These are phyloP conservation scores for Fistularia tabacaria DNA, from an alignment of 2,797 vertebrate genomes.

Conservation along the genomic window DNA sequence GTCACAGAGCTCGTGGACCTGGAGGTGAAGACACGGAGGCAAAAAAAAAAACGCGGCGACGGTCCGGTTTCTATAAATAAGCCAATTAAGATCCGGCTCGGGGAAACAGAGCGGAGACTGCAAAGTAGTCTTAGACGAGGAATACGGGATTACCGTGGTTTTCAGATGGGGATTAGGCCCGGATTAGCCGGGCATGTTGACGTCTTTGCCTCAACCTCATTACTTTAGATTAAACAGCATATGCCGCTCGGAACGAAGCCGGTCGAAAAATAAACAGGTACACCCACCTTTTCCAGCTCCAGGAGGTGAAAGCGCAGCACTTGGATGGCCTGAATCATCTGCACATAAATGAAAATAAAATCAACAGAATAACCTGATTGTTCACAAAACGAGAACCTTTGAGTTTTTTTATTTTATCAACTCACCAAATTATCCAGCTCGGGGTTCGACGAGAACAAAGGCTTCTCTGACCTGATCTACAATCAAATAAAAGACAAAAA, in stretches of 20 bases:
- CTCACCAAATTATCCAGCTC: slow-evolving; percentile 78
- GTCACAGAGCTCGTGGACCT: slow-evolving; percentile 96
- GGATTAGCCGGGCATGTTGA: slow-evolving; percentile 2
- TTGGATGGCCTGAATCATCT: slow-evolving; percentile 72
- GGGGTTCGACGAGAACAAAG: slow-evolving; percentile 85
- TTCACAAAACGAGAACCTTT: too few species aligned
- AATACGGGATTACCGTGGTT: not conserved
- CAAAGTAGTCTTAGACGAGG: not conserved
- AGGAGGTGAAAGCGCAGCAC: slow-evolving; percentile 71
- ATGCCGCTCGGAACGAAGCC: not conserved
- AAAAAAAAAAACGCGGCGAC: not conserved
- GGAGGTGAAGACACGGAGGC: slow-evolving; percentile 22
- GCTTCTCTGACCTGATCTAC: slow-evolving; percentile 87
- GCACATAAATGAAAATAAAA: not conserved
- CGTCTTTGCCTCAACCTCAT: slow-evolving; percentile 7
- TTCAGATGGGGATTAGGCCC: not conserved
- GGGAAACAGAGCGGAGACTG: not conserved
- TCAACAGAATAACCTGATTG: not conserved
- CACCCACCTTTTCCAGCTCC: slow-evolving; percentile 69
- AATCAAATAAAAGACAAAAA: slow-evolving; percentile 39
- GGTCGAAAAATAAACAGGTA: slow-evolving; percentile 1
- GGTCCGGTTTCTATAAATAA: too few species aligned
- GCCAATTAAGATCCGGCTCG: not conserved
- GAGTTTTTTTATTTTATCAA: not conserved
- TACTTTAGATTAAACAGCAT: slow-evolving; percentile 4